Conservation (phyloP, 2,797 vertebrate genomes). For the Anniella stebbinsi region DNA sequence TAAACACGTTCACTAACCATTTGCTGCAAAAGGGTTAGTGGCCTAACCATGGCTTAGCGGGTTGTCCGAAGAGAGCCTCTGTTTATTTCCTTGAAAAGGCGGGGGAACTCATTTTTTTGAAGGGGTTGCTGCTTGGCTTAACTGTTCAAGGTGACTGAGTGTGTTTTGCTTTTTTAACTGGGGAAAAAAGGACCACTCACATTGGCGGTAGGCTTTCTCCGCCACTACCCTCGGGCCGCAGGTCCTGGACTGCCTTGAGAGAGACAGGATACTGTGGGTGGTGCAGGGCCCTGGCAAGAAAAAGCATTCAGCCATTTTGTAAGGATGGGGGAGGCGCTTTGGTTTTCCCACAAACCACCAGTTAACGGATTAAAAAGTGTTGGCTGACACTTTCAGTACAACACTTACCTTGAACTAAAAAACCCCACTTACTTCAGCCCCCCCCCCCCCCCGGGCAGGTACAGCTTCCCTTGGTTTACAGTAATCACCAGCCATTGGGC, state of each 20-base stretch:
- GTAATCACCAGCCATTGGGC: not conserved
- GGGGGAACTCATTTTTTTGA: no score
- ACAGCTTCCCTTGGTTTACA: not conserved
- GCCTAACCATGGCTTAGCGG: no score
- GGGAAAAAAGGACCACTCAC: not conserved
- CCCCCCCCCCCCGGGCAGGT: not conserved
- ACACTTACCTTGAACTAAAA: not conserved
- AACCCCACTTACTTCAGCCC: not conserved
- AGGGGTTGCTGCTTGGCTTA: no score
- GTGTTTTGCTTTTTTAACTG: not conserved
- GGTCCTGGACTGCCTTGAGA: not conserved
- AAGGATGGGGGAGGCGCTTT: no score
- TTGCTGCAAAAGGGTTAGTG: no score
- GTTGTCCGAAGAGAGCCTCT: no score
- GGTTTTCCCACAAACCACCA: not conserved
- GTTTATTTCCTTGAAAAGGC: no score
- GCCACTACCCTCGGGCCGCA: not conserved
- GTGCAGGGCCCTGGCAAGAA: no score
- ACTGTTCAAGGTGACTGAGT: not conserved
- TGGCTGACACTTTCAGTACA: not conserved
- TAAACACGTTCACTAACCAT: no score
- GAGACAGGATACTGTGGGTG: no score
- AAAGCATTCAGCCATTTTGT: no score
- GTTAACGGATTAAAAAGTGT: not conserved
- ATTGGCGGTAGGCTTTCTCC: not conserved